Percentiles rank a stretch among this genome's conserved stretches.
Conservation (phyloP, 2,797 vertebrate species). For the Trematomus bernacchii region DNA sequence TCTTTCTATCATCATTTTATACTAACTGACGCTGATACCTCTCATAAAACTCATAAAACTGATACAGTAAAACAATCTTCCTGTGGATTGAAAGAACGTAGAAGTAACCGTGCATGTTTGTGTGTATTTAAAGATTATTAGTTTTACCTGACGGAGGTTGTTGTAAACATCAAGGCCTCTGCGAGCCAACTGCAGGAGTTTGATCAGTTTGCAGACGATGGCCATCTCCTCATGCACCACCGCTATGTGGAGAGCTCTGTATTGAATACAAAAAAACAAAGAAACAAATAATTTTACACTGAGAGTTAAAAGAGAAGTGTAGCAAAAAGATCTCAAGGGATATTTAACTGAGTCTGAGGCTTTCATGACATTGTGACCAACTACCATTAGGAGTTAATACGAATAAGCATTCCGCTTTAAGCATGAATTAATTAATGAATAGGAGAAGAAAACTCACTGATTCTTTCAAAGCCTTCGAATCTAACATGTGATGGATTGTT, state of each 20-base stretch:
- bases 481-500: not conserved
- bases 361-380: constrained; percentile 22
- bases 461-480: not conserved
- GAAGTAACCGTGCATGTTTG: not conserved
- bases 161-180: constrained; percentile 89
- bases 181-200: constrained; percentile 76
- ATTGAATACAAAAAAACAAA: constrained; percentile 45
- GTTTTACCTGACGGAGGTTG: constrained; percentile 90
- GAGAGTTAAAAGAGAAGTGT: constrained; percentile 15
- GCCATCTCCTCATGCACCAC: constrained; percentile 86
- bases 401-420: too few relatives aligned
- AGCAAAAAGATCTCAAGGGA: not conserved
- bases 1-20: not conserved
- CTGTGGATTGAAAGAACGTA: not conserved
- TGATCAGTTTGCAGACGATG: constrained; percentile 78
- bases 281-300: constrained; percentile 23
- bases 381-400: not conserved
- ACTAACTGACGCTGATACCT: not conserved
- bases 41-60: not conserved
- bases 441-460: not conserved
- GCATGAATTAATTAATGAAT: too few relatives aligned
- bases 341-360: not conserved
- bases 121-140: constrained; percentile 24
- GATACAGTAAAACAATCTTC: not conserved
- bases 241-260: constrained; percentile 92